Base-by-base conservation (phyloP, 2,888 invertebrate genomes). In the Unio delphinus region DNA sequence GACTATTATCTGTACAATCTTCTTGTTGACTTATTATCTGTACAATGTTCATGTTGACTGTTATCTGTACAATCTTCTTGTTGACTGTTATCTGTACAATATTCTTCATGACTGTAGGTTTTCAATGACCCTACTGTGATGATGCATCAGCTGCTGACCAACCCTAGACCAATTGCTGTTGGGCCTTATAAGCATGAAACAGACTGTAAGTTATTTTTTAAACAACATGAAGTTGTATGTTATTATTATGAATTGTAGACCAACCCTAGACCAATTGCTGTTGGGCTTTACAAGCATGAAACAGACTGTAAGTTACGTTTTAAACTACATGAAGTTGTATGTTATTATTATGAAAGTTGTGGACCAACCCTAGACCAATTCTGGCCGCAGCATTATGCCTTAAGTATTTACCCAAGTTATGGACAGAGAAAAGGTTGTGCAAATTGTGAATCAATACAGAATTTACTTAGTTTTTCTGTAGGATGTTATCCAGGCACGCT, bases 121-220 rank as follows among this genome's bases (percentile, higher is more conserved):
- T 91, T 90, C 73, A 89, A 90, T 71, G 91, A 91, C 56, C 91
- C 91, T 3, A 90, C 91, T 17, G 82, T 87, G 0, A 86, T 95
- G 78, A 96, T 97, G 96, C 96, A 97, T 85, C 95, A 96, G 87
- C 91, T 96, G 54, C 90, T 97, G 59, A 94, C 93, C 73, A 94
- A 92, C 81, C 93, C 94, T 0, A 94, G 95, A 83, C 95, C 94
- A 1, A 90, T 96, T 30, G 83, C 88, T 0, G 92, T 93, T 70
- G 94, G 94, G 0, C 88, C 92, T 45, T 95, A 95, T 93, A 93
- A 92, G 65, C 97, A 97, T 91, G 95, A 96, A 86, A 96, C 95
- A 59, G 94, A 97, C 89, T 97, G 96, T 96, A 82, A 86, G 87
- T 85, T 64, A n/a, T 23, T 61, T 61, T 8, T 45, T 45, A 8